These are phyloP conservation scores for Ptychobarbus kaznakovi DNA, from an alignment of 2,797 vertebrate genomes.

Conservation along the genomic window DNA sequence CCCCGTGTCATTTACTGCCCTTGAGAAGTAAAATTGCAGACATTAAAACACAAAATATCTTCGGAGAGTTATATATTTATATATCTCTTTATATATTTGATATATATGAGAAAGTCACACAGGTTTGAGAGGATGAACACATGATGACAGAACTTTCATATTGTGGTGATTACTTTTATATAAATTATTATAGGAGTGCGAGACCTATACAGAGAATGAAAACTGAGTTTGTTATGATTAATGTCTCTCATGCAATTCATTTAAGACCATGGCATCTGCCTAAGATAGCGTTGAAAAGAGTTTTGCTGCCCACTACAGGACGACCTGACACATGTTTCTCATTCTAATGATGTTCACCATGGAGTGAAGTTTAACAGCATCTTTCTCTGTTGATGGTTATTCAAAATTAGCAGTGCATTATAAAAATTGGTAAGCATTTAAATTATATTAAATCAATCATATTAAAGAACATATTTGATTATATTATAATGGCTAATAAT, in stretches of 20 bases:
- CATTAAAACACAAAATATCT: neutral
- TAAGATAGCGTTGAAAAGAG: neutral
- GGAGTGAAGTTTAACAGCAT: neutral
- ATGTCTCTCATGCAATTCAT: neutral
- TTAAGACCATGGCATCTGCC: neutral
- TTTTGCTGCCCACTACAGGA: conserved; percentile 50
- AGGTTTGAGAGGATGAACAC: neutral
- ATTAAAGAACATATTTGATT: neutral
- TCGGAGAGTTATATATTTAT: neutral
- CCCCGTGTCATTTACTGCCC: neutral
- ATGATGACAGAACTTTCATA: neutral
- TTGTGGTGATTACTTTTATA: neutral
- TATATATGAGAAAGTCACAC: neutral
- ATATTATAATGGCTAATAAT: no score
- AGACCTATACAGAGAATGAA: neutral
- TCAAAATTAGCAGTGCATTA: neutral
- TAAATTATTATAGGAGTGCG: no score
- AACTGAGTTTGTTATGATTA: no score
- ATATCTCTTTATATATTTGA: neutral
- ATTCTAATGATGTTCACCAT: neutral
- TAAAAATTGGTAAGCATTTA: neutral
- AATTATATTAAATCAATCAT: neutral
- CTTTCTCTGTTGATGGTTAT: neutral
- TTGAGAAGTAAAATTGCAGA: neutral
- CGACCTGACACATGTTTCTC: neutral